Evolutionary conservation across 2,113 vertebrate species (phyloP).

Genomic region (Theristicus caerulescens): DNA sequence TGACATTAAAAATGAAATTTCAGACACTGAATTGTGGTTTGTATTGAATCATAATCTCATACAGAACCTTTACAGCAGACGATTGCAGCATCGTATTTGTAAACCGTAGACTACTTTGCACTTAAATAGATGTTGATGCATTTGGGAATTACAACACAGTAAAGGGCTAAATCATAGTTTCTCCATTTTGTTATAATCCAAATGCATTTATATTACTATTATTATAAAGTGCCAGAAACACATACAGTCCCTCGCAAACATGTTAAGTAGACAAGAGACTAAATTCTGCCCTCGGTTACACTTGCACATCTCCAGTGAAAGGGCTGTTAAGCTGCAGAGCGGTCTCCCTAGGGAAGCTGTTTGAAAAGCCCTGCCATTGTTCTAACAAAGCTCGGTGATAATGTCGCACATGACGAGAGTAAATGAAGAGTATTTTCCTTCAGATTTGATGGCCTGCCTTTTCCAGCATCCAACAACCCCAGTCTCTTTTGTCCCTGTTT

Average conservation of each 20-base stretch:
- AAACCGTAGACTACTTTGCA: slow-evolving; percentile 43
- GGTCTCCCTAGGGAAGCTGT: slow-evolving; percentile 18
- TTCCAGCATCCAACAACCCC: not conserved
- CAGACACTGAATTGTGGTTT: slow-evolving; percentile 30
- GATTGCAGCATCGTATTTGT: not conserved
- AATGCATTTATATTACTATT: slow-evolving; percentile 49
- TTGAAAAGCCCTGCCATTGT: slow-evolving; percentile 29
- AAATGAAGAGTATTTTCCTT: slow-evolving; percentile 22
- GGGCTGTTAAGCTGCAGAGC: slow-evolving; percentile 21
- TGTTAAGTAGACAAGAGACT: slow-evolving; percentile 14
- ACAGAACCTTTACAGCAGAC: not conserved
- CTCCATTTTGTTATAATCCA: slow-evolving; percentile 36
- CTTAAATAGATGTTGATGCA: slow-evolving; percentile 45
- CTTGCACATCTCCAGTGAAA: slow-evolving; percentile 27
- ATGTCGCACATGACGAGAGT: not conserved
- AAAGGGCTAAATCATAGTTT: slow-evolving; percentile 39
- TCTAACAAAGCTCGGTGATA: not conserved
- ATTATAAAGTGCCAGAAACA: slow-evolving; percentile 41
- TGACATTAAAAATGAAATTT: slow-evolving; percentile 57
- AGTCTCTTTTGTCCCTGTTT: not conserved
- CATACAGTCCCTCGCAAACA: not conserved
- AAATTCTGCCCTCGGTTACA: slow-evolving; percentile 44
- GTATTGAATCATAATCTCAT: slow-evolving; percentile 32
- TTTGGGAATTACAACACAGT: slow-evolving; percentile 42
- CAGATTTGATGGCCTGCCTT: not conserved